Base-by-base conservation (phyloP, 2,113 vertebrate genomes). In the Paracanthobrama guichenoti region DNA sequence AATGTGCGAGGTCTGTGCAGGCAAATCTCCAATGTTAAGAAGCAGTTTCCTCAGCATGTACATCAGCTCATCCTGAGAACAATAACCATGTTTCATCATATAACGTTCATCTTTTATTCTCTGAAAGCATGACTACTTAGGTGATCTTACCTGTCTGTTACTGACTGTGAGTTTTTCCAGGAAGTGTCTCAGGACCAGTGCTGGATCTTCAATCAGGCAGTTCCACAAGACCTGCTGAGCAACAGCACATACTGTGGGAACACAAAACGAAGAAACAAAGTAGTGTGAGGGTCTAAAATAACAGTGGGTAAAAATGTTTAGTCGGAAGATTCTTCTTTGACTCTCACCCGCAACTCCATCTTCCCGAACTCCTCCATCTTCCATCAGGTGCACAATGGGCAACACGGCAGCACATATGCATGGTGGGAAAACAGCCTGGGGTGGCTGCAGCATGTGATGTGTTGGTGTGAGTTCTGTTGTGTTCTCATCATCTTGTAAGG, bases 151-250 rank as follows among this genome's bases (percentile, higher is more conserved):
- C 96, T 99, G 98, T 89, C 98, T 93, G 88, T 99, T 99, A 93
- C 98, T 99, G 88, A 99, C 97, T 0, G 98, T 99, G 24, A 99
- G 93, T 90, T 99, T 99, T 90, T 99, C 98, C 28, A 99, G 93
- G 89, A 99, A 99, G 92, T 99, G 98, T 13, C 98, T 95, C 59
- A 99, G 95, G 82, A 99, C 97, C 0, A 98, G 96, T 0, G 98
- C 98, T 6, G 98, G 98, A 84, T 99, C 98, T 93, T 99, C 98
- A 87, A 99, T 98, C 39, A 99, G 92, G 86, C 98, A 99, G 91
- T 99, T 99, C 98, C 98, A 99, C 78, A 99, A 92, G 84, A 99
- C 97, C 91, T 99, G 98, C 87, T 99, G 97, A 66, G 98, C 98
- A 48, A 99, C 97, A 8, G 97, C 97, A 35, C 98, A 99, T 71